Base-by-base conservation (phyloP, 2,797 vertebrate genomes). In the Aldrovandia affinis region DNA sequence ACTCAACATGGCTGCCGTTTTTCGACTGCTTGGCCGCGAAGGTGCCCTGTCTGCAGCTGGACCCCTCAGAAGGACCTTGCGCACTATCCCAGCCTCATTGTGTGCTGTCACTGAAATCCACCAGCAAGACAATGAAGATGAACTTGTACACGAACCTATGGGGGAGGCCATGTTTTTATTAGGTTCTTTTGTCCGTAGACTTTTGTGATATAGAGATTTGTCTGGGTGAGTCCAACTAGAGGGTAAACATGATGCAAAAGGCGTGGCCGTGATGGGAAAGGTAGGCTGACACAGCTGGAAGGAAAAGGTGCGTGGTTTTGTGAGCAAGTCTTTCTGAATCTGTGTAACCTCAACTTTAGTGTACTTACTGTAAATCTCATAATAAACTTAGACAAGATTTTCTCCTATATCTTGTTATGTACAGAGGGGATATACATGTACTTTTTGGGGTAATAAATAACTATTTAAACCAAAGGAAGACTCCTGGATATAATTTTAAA, bases 201-300 rank as follows among this genome's bases (percentile, higher is more conserved):
- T 39, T 73, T 20, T 57, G 22, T 25, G n/a, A 12, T 59, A 81
- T 28, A 68, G 30, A 33, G 65, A 8, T 79, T 50, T 79, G 65
- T 70, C 33, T 70, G 65, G 30, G 50, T 14, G 52, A 59, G 18
- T 39, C 8, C 22, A 33, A 80, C 20, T 10, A 33, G 22, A n/a
- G n/a, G n/a, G n/a, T 65, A 39, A 39, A 59, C 12, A 15, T 22
- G n/a, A 39, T 36, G 55, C 79, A 18, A 81, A 81, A 20, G 55
- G 36, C n/a, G 79, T 81, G 54, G 20, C 55, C 30, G 61, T 61
- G 54, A 22, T 59, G 33, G 52, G 54, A 42, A 57, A 81, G 33
- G 55, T 30, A 81, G 54, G 9, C 44, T 59, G 30, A 44, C 54
- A 81, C 55, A 81, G 79, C 55, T 44, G 55, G 33, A 81, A 59